Evolutionary conservation across 2,797 vertebrate species (phyloP).

Genomic region (Semotilus atromaculatus): DNA sequence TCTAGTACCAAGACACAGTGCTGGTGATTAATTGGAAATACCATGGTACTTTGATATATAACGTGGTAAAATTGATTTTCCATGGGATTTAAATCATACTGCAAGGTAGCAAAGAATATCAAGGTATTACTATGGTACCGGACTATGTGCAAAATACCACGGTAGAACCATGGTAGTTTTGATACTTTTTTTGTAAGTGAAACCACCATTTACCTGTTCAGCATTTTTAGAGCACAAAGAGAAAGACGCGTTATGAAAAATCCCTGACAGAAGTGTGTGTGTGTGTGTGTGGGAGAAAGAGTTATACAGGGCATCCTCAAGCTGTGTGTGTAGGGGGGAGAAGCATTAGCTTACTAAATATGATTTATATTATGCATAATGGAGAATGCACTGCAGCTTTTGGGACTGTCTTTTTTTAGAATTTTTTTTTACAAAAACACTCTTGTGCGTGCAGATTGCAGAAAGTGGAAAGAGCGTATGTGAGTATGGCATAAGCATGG

Average conservation of each 20-base stretch:
- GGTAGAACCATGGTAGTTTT: not conserved
- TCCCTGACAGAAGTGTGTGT: not conserved
- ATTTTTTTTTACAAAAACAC: not conserved
- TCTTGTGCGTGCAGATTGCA: not conserved
- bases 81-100: not conserved
- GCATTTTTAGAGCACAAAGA: not conserved
- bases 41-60: not conserved
- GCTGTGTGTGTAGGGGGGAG: constrained; percentile 33
- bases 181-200: not conserved
- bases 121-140: not conserved
- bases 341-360: constrained; percentile 37
- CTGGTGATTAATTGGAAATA: not conserved
- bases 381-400: not conserved
- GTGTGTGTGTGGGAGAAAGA: not conserved
- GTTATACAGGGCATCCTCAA: constrained; percentile 35
- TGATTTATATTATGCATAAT: constrained; percentile 30
- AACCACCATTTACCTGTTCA: not conserved
- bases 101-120: not conserved
- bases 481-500: not conserved
- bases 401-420: not conserved
- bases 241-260: not conserved
- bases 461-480: not conserved
- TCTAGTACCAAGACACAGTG: not conserved
- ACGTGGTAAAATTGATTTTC: not conserved
- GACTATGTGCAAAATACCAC: not conserved